Evolutionary conservation across 2,113 vertebrate species (phyloP).

Genomic region (Poecile atricapillus): DNA sequence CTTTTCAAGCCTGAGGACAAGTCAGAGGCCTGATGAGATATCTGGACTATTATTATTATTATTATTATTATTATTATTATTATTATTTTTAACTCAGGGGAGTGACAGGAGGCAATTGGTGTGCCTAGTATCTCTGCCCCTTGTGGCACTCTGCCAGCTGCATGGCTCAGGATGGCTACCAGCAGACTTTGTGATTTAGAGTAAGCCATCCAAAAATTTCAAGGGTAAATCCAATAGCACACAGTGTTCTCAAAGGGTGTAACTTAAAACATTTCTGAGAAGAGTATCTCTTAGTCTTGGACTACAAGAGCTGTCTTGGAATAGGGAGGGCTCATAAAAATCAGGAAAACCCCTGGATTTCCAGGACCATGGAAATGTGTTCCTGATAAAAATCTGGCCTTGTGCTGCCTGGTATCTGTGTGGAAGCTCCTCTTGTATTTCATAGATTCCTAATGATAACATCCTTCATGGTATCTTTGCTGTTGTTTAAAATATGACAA

Average conservation of each 20-base stretch:
- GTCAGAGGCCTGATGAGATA: neutral
- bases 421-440: neutral
- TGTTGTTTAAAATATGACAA: neutral
- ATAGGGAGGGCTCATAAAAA: neutral
- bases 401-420: neutral
- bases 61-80: neutral
- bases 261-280: neutral
- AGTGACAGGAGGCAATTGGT: neutral
- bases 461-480: neutral
- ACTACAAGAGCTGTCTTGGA: neutral
- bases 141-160: neutral
- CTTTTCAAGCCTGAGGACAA: conserved; percentile 1
- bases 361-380: neutral
- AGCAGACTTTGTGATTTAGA: neutral
- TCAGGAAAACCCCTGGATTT: neutral
- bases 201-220: neutral
- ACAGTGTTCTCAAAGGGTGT: neutral
- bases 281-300: neutral
- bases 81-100: conserved; percentile 39
- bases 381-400: neutral
- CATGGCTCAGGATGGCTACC: neutral
- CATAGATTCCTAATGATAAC: neutral
- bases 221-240: neutral
- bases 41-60: neutral
- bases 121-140: neutral